Evolutionary conservation across 2,797 vertebrate genomes (phyloP), one percentile per base, ranked within the genome.

Genomic region (Darevskia nairensis): DNA sequence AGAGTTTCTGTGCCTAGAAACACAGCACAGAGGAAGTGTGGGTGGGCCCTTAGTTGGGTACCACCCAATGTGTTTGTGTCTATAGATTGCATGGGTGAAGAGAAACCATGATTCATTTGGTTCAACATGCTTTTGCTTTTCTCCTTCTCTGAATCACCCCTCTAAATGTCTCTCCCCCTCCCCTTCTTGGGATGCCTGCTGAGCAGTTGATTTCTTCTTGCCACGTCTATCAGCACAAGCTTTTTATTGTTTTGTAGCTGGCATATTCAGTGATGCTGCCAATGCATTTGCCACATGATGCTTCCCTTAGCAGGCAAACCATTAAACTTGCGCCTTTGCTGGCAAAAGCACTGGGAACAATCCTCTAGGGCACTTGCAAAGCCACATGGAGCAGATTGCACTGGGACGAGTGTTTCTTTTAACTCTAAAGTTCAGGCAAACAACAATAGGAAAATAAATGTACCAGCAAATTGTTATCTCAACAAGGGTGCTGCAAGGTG

Each of bases 381-480:
- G 75, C 82, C 74, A 86, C 89, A 81, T 83, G 59, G 86, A 91
- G 50, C 27, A 64, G 76, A 82, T 89, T 86, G 72, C 71, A 41
- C n/a, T 71, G 85, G 89, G 83, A 92, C 23, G 41, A 86, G 87
- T 85, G 68, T 71, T 92, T 2, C 93, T 92, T 94, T 90, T 91
- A 81, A 46, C 80, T 86, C 17, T 39, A 77, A 85, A 92, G 39
- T 84, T 91, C 89, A 61, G 66, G 64, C 86, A 32, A 90, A 55
- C 74, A 92, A 92, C 0, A 46, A 66, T 1, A 77, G 82, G 87
- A 93, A 94, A 92, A 88, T 89, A 94, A 95, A 93, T 80, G 92
- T 88, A 86, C 80, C 89, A 94, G 92, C 88, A 96, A 90, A 95
- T 88, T 91, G 77, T 90, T 91, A 90, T 90, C 92, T 84, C 85